Evolutionary conservation across 2,113 vertebrate species (phyloP).

Genomic region (Channa argus): DNA sequence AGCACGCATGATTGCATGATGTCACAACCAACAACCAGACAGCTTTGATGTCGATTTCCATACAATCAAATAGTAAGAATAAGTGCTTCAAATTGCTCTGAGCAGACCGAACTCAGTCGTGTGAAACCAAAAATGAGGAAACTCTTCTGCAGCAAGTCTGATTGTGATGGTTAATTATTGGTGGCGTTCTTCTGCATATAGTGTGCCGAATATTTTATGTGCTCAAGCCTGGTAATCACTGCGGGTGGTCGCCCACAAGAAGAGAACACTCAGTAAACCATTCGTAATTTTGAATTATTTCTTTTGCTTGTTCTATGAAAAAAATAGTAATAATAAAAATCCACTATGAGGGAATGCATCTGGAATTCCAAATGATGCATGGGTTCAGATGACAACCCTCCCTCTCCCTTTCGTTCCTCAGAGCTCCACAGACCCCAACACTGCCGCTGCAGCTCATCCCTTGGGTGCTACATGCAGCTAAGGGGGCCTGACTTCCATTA

Average conservation of each 20-base stretch:
- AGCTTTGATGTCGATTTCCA: constrained; percentile 51
- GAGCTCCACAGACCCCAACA: background rate
- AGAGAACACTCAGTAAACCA: background rate
- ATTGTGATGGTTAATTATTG: constrained; percentile 38
- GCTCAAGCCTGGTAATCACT: background rate
- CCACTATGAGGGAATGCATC: background rate
- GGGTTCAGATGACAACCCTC: constrained; percentile 4
- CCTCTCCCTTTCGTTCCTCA: background rate
- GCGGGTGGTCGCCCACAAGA: constrained; percentile 8
- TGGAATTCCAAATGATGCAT: constrained; percentile 40
- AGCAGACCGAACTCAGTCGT: constrained; percentile 38
- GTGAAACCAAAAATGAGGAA: constrained; percentile 19
- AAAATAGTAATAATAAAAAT: background rate
- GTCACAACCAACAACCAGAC: constrained; percentile 8
- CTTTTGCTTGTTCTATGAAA: constrained; percentile 19
- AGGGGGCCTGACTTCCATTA: constrained; percentile 68
- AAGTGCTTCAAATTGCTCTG: background rate
- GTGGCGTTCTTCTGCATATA: constrained; percentile 4
- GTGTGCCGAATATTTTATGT: constrained; percentile 10
- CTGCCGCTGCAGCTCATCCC: constrained; percentile 40
- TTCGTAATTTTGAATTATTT: constrained; percentile 2
- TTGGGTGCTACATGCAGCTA: constrained; percentile 36
- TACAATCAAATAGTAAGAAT: constrained; percentile 51
- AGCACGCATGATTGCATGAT: constrained; percentile 40
- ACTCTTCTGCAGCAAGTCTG: constrained; percentile 15